phyloP scores from a whole-genome alignment of 2,113 vertebrate genomes.

The Thermophis baileyi region DNA sequence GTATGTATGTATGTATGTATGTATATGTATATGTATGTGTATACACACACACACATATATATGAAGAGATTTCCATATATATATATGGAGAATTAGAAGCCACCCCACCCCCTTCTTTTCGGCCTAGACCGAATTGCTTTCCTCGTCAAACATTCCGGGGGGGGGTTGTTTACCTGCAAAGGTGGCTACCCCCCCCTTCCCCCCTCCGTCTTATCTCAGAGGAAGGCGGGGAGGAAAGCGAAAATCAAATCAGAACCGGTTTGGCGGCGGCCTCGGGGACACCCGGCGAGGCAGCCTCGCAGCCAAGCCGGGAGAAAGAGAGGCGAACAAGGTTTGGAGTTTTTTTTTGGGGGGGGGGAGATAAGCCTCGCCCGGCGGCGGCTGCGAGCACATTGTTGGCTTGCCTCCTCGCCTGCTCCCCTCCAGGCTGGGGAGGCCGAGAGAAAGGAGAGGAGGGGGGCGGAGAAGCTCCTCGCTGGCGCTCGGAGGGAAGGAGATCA shows the following conservation, averaged over 20 bases:
- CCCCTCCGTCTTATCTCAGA: background rate
- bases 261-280: background rate
- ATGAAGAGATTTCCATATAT: no score
- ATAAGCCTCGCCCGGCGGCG: background rate
- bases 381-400: background rate
- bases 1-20: no score
- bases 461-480: background rate
- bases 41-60: no score
- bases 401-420: background rate
- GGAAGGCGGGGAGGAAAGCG: background rate
- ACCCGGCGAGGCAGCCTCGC: background rate
- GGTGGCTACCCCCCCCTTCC: background rate
- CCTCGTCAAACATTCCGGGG: background rate
- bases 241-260: background rate
- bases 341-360: no score
- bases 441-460: background rate
- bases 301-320: background rate
- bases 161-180: background rate
- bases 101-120: background rate
- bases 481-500: slow-evolving; percentile 66
- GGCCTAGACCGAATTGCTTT: background rate
- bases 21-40: no score
- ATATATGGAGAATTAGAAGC: no score
- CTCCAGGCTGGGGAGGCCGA: background rate
- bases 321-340: background rate